Conservation (phyloP, 2,888 invertebrate species). For the Megamerina dolium region DNA sequence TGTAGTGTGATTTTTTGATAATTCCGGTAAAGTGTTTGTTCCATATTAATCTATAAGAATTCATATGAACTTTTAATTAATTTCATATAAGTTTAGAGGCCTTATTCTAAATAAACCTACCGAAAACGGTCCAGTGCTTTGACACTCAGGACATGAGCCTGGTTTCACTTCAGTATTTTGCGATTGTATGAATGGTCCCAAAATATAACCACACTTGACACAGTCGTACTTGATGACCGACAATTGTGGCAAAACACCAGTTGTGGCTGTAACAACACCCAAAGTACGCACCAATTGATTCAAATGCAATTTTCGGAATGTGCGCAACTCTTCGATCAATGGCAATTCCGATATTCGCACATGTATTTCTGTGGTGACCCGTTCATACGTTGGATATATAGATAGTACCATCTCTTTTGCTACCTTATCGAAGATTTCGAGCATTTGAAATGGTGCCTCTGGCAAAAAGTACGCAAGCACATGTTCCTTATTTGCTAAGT, state of each 20-base stretch:
- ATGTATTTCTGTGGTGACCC: slow-evolving; percentile 90
- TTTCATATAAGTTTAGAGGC: background rate
- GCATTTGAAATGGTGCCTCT: slow-evolving; percentile 94
- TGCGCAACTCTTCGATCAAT: slow-evolving; percentile 89
- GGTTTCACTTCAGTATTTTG: slow-evolving; percentile 93
- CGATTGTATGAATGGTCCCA: slow-evolving; percentile 94
- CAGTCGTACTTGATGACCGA: slow-evolving; percentile 97
- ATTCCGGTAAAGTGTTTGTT: slow-evolving; percentile 96
- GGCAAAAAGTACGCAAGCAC: slow-evolving; percentile 95
- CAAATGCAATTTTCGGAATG: slow-evolving; percentile 81
- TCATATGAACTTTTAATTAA: background rate
- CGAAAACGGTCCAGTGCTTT: slow-evolving; percentile 90
- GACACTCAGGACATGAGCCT: slow-evolving; percentile 96
- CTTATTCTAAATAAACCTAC: slow-evolving; percentile 49
- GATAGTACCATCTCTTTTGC: slow-evolving; percentile 88
- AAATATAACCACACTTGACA: slow-evolving; percentile 85
- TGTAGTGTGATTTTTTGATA: slow-evolving; percentile 97
- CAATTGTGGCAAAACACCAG: slow-evolving; percentile 91
- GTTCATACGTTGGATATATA: slow-evolving; percentile 92
- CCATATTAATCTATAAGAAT: slow-evolving; percentile 86
- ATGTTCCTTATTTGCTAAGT: slow-evolving; percentile 84
- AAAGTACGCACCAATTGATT: slow-evolving; percentile 90
- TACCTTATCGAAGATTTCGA: slow-evolving; percentile 93
- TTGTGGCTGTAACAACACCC: slow-evolving; percentile 94
- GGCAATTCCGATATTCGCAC: slow-evolving; percentile 93